Evolutionary conservation across 2,113 vertebrate species (phyloP).

Genomic region (Stomatorhinus ivindoensis): DNA sequence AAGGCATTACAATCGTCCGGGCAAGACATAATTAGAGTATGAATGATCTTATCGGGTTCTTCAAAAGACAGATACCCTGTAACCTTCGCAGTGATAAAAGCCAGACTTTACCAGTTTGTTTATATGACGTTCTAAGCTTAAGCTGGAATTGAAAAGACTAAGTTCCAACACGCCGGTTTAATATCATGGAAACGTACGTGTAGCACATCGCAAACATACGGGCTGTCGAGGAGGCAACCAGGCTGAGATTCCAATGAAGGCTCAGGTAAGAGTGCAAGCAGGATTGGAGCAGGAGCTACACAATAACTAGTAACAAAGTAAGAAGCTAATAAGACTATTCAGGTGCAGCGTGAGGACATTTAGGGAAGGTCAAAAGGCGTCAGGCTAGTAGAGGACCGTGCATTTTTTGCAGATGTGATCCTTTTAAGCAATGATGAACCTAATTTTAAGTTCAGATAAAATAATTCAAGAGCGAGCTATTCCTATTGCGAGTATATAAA

Average conservation of each 20-base stretch:
- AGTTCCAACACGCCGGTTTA: background rate
- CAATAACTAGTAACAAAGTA: background rate
- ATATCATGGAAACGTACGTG: no score
- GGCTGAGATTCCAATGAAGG: background rate
- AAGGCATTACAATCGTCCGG: background rate
- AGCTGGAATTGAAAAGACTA: no score
- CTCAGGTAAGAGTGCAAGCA: background rate
- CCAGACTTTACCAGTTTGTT: background rate
- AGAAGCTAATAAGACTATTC: no score
- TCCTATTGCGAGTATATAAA: background rate
- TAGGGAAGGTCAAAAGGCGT: background rate
- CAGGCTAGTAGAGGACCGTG: background rate
- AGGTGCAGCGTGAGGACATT: background rate
- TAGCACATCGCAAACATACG: no score
- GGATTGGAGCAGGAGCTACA: background rate
- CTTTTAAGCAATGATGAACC: background rate
- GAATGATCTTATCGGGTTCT: background rate
- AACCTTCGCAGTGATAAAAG: no score
- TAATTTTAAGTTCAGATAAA: background rate
- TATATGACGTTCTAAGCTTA: background rate
- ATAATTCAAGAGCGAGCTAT: background rate
- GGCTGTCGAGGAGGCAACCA: no score
- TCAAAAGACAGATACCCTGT: background rate
- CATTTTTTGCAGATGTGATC: background rate
- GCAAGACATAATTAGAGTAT: background rate